Evolutionary conservation across 2,888 invertebrate species (phyloP).

Genomic region (Chelonus formosanus): DNA sequence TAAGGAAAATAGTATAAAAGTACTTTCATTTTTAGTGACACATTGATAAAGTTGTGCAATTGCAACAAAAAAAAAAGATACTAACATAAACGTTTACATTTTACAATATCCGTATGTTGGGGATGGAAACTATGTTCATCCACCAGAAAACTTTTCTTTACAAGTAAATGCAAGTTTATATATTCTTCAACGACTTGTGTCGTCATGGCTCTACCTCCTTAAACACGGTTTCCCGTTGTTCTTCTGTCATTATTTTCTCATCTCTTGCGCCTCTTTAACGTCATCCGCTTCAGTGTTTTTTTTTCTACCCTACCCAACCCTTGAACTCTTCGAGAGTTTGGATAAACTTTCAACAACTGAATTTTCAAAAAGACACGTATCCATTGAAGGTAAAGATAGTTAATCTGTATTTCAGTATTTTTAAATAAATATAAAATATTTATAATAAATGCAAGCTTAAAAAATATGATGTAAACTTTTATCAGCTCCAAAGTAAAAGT

Average conservation of each 20-base stretch:
- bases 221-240: conserved; percentile 20
- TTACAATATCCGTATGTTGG: conserved; percentile 16
- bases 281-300: conserved; percentile 24
- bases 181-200: conserved; percentile 28
- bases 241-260: conserved; percentile 30
- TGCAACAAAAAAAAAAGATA: conserved; percentile 9
- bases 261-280: conserved; percentile 29
- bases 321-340: conserved; percentile 25
- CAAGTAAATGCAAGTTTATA: conserved; percentile 26
- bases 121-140: conserved; percentile 24
- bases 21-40: conserved; percentile 8
- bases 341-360: conserved; percentile 27
- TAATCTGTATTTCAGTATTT: conserved; percentile 23
- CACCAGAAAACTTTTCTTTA: conserved; percentile 23
- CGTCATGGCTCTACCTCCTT: conserved; percentile 12
- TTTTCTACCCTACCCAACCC: conserved; percentile 9
- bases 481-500: conserved; percentile 2
- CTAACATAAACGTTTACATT: conserved; percentile 16
- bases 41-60: conserved; percentile 23
- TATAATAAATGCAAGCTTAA: neutral
- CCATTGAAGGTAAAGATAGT: conserved; percentile 21
- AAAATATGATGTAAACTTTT: neutral
- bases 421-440: neutral
- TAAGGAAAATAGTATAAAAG: conserved; percentile 3
- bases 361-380: conserved; percentile 25